phyloP scores from a whole-genome alignment of 2,113 vertebrate genomes.

The Hippocampus barbouri region DNA sequence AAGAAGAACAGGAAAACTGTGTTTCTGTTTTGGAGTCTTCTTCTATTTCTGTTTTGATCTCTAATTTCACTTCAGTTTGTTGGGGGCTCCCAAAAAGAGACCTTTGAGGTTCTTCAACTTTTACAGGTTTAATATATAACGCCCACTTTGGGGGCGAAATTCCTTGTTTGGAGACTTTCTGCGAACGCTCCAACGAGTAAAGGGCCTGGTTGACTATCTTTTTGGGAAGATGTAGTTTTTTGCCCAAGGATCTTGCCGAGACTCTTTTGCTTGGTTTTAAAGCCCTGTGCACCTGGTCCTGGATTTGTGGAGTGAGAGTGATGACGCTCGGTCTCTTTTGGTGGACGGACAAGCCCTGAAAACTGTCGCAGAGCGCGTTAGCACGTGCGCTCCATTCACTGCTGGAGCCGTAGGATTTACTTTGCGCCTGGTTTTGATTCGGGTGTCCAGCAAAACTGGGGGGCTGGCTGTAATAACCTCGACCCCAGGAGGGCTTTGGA shows the following conservation, averaged over 20 bases:
- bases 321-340: slow-evolving; percentile 23
- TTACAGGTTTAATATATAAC: slow-evolving; percentile 30
- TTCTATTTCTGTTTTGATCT: slow-evolving; percentile 17
- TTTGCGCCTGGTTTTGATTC: slow-evolving; percentile 39
- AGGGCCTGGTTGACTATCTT: slow-evolving; percentile 78
- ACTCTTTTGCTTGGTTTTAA: slow-evolving; percentile 57
- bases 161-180: slow-evolving; percentile 57
- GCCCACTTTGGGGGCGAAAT: slow-evolving; percentile 78
- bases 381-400: slow-evolving; percentile 21
- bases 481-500: slow-evolving; percentile 25
- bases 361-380: slow-evolving; percentile 42
- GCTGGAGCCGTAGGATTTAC: slow-evolving; percentile 20
- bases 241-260: slow-evolving; percentile 69
- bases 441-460: slow-evolving; percentile 5
- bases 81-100: slow-evolving; percentile 4
- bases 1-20: slow-evolving; percentile 41
- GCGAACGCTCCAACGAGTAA: slow-evolving; percentile 70
- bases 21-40: slow-evolving; percentile 50
- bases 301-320: slow-evolving; percentile 49
- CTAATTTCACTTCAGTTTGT: slow-evolving; percentile 11
- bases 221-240: slow-evolving; percentile 69
- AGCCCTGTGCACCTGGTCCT: slow-evolving; percentile 50
- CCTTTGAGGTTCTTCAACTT: not conserved
- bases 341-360: slow-evolving; percentile 54
- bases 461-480: slow-evolving; percentile 30